Base-by-base conservation (phyloP, 2,113 vertebrate genomes). In the Oreamnos americanus region DNA sequence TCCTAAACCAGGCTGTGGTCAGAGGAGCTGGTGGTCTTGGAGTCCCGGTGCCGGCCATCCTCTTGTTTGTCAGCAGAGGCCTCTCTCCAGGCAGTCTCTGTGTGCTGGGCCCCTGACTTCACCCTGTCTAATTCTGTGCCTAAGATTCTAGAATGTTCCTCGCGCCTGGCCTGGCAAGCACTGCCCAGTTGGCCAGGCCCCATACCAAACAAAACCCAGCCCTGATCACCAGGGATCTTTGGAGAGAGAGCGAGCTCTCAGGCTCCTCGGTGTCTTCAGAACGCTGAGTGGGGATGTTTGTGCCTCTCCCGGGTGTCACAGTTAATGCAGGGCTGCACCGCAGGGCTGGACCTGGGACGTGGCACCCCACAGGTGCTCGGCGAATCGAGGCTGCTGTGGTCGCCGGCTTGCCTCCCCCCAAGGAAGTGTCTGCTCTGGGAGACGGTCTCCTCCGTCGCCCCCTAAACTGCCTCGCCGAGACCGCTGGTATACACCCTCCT, bases 101-200 rank as follows among this genome's bases (percentile, higher is more conserved):
- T 79, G 21, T 74, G n/a, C 43, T 71, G 33, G 76, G 49, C 39
- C 67, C 49, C 93, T 36, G 12, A 58, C 78, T 84, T 91, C 11
- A 49, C 53, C 16, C 90, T 94, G 19, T 90, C 84, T 95, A n/a
- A 90, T 90, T 96, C 83, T 86, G 49, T 90, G 92, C 71, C 45
- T 86, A 62, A 86, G 60, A 78, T 86, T 62, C 55, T 84, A 84
- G 45, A 36, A 25, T 90, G 51, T 95, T 97, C 74, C 62, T 95
- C 58, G 13, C 87, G 36, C 88, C 81, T 90, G 19, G 21, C 49
- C 71, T 83, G 36, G 60, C 57, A 53, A 84, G 91, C 87, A 79
- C 53, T 92, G 45, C 97, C 84, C 57, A 9, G 95, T 94, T 95
- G 96, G 85, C 95, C 93, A 97, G 97, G 67, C n/a, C 95, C 76